Evolutionary conservation across 2,888 invertebrate genomes (phyloP), one percentile per base, ranked within the genome.

Genomic region (Tetanocera ferruginea): DNA sequence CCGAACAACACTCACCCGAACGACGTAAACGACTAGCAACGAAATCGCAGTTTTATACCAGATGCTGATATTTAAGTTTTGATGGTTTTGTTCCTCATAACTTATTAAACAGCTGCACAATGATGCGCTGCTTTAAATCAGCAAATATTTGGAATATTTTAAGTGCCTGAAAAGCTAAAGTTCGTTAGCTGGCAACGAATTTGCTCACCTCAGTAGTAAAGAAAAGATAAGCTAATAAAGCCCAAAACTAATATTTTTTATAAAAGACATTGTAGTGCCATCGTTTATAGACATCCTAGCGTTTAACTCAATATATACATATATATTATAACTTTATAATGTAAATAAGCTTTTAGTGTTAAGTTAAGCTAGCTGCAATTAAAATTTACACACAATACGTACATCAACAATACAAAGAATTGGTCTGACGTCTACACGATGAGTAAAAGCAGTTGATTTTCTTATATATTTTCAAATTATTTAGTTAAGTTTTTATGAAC

Each of bases 41-140:
- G 70, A 76, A 80, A 34, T 84, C 86, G 72, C 86, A 88, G 79
- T 86, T 87, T 71, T 85, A 84, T 70, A 85, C 87, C 43, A 83
- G 85, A 76, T 87, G 79, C 78, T 83, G 80, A 81, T 66, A n/a
- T 25, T 23, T 37, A 25, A 37, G 28, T 49, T 55, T 23, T 8
- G 57, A 25, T 60, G 23, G 57, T 23, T 25, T 11, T 25, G 6
- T 6, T 3, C 9, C 57, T 25, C 23, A 60, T 9, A 28, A 25
- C 55, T 8, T 19, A 60, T 8, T 19, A 60, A 60, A 19, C 23
- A 23, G 23, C 23, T 25, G 28, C 57, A 23, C 57, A 9, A 28
- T 28, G 17, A 52, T 6, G 5, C 52, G 52, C 11, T 19, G 34
- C 55, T 23, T 25, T 25, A 72, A 57, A 19, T 43, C 57, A 19